Evolutionary conservation across 2,888 invertebrate genomes (phyloP).

Genomic region (Drosophila eohydei): DNA sequence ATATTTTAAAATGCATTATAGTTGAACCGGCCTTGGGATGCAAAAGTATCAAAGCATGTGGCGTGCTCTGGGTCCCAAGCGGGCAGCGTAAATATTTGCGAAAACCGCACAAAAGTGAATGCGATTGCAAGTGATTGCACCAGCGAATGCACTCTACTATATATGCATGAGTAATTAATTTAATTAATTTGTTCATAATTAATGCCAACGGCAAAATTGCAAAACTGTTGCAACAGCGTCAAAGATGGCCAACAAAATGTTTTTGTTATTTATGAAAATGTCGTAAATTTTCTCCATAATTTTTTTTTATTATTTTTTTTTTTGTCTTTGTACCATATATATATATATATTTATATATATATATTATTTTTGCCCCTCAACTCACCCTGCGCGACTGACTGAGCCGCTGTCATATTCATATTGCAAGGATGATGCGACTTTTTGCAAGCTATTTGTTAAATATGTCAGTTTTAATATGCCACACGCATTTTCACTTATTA

Average conservation of each 20-base stretch:
- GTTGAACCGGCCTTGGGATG: conserved; percentile 30
- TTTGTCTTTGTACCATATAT: conserved; percentile 1
- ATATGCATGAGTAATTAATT: conserved; percentile 72
- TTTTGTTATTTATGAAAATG: conserved; percentile 59
- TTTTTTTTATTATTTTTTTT: conserved; percentile 9
- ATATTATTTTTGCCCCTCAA: background rate
- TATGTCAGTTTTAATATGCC: conserved; percentile 74
- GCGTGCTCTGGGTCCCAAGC: conserved; percentile 32
- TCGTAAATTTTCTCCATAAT: conserved; percentile 40
- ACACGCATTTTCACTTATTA: conserved; percentile 71
- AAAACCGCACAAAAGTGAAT: conserved; percentile 57
- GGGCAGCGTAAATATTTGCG: conserved; percentile 59
- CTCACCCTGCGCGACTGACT: conserved; percentile 4
- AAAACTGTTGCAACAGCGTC: conserved; percentile 46
- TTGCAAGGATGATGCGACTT: conserved; percentile 53
- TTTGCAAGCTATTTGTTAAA: conserved; percentile 69
- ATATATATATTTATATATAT: background rate
- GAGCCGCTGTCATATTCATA: conserved; percentile 64
- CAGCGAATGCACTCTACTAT: conserved; percentile 45
- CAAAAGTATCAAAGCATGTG: conserved; percentile 45
- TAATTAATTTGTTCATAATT: conserved; percentile 75
- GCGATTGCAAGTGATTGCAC: conserved; percentile 28
- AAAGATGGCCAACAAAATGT: conserved; percentile 22
- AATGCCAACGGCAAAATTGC: conserved; percentile 54
- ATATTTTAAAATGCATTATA: conserved; percentile 50